These are phyloP conservation scores for Colletes collaris DNA, from an alignment of 2,888 invertebrate genomes.

Conservation along the genomic window DNA sequence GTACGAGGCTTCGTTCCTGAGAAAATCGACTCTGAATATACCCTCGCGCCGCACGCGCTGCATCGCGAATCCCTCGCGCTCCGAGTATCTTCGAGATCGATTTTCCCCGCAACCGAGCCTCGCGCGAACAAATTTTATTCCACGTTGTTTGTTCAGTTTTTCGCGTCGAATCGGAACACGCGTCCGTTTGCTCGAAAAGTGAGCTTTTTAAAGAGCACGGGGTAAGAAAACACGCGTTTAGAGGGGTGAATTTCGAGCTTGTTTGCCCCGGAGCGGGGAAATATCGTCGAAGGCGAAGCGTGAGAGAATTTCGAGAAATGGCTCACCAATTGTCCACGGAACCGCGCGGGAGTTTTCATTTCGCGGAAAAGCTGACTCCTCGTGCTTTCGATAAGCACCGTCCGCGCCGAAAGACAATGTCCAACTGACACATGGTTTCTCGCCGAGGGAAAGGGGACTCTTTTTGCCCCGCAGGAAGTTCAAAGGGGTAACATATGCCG, in stretches of 20 bases:
- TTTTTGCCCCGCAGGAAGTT: conserved; percentile 31
- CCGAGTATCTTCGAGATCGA: not conserved
- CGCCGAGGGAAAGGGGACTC: conserved; percentile 31
- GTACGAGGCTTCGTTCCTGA: no score
- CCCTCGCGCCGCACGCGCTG: no score
- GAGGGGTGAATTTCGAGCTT: no score
- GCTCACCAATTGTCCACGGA: not conserved
- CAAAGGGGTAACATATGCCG: conserved; percentile 57
- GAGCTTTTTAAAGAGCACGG: no score
- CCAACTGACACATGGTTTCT: conserved; percentile 62
- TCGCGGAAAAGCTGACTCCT: conserved; percentile 6
- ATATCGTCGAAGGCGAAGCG: no score
- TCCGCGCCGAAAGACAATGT: conserved; percentile 63
- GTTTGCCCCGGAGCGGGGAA: no score
- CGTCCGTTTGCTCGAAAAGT: no score
- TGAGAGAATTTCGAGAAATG: no score
- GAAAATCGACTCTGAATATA: not conserved
- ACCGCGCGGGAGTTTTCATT: conserved; percentile 33
- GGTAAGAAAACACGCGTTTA: no score
- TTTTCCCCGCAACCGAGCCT: not conserved
- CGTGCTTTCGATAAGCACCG: conserved; percentile 32
- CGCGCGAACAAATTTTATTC: not conserved
- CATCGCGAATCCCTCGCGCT: no score
- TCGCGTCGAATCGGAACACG: not conserved
- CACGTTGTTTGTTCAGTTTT: not conserved